Evolutionary conservation across 2,797 vertebrate genomes (phyloP), one percentile per base, ranked within the genome.

Genomic region (Gymnocypris eckloni): DNA sequence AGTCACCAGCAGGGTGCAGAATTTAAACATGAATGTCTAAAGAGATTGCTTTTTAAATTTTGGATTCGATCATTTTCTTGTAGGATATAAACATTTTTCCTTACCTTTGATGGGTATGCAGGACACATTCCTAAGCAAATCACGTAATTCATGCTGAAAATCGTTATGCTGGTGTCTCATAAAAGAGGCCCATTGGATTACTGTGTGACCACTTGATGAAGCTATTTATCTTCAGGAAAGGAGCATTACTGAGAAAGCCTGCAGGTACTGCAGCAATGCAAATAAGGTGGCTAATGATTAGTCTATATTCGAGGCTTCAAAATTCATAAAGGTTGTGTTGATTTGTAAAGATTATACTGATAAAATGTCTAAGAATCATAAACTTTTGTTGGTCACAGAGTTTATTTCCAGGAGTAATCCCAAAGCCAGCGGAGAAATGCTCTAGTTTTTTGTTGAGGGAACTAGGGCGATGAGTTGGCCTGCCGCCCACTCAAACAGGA

Each of bases 341-440:
- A 56, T 56, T 56, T 56, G 54, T 56, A 56, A 20, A 56, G 7
- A 56, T n/a, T 61, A 25, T 11, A 25, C 12, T 61, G 10, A 25
- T 61, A 92, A 39, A 70, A 41, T 39, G 20, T n/a, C 37, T 43
- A 13, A 70, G 20, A 41, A 71, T n/a, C 69, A 4, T 13, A 12
- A 25, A 15, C 22, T n/a, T 45, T n/a, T 25, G 11, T 71, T 71
- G 41, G 69, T n/a, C 20, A n/a, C 22, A 43, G 66, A 69, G 66
- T 10, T 10, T 7, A 54, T 61, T 56, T 56, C 20, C 22, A 25
- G 59, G n/a, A 64, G n/a, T 28, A 6, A 64, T 64, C 2, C n/a
- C 59, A 64, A 66, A 66, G 25, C 61, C 61, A 66, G 3, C 0
- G 1, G 2, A 15, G 13, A 59, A 59, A 59, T 59, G 0, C n/a